Conservation (phyloP, 2,888 invertebrate genomes). For the Aleiodes alternator region DNA sequence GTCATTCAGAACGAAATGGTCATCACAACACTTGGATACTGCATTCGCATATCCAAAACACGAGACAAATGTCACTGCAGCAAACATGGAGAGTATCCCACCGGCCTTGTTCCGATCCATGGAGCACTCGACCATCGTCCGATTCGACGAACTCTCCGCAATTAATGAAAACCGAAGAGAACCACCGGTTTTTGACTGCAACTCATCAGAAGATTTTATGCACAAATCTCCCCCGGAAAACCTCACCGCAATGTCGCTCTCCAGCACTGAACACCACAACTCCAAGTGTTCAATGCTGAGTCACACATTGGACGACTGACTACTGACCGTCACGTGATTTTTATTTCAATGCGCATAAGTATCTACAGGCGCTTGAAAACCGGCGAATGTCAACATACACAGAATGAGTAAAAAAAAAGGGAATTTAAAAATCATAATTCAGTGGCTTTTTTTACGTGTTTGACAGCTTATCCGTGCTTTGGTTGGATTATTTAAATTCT, state of each 20-base stretch:
- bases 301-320: slow-evolving; percentile 6
- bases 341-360: slow-evolving; percentile 9
- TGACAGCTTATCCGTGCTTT: slow-evolving; percentile 3
- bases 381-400: not conserved
- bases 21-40: slow-evolving; percentile 52
- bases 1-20: slow-evolving; percentile 50
- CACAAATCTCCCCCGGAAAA: slow-evolving; percentile 8
- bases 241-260: slow-evolving; percentile 14
- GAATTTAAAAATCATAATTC: slow-evolving; percentile 17
- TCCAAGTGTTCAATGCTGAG: slow-evolving; percentile 6
- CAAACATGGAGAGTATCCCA: slow-evolving; percentile 47
- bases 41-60: slow-evolving; percentile 35
- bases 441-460: slow-evolving; percentile 11
- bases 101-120: not conserved
- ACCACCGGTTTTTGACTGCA: not conserved
- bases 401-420: not conserved
- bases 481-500: slow-evolving; percentile 20
- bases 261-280: not conserved
- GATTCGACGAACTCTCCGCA: not conserved
- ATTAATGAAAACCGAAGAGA: not conserved
- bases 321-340: slow-evolving; percentile 13
- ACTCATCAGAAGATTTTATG: not conserved
- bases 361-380: slow-evolving; percentile 19
- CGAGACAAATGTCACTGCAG: slow-evolving; percentile 36
- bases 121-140: not conserved